phyloP scores from a whole-genome alignment of 2,888 invertebrate species.

The Lithophane socia region DNA sequence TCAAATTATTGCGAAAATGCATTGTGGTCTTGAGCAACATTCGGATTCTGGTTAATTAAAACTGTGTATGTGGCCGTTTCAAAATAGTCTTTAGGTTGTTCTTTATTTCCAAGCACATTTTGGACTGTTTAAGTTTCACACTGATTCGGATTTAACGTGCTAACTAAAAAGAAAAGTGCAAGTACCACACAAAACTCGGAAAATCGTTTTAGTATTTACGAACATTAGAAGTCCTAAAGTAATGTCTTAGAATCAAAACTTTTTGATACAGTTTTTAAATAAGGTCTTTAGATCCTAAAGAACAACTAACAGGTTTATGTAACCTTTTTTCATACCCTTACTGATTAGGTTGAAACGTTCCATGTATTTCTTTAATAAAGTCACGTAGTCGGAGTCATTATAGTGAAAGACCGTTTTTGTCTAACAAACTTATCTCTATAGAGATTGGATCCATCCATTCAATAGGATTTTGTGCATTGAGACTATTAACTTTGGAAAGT shows the following conservation, averaged over 20 bases:
- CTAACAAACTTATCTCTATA: neutral
- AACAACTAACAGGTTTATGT: constrained; percentile 19
- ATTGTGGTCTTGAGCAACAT: constrained; percentile 38
- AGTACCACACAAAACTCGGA: neutral
- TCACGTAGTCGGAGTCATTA: constrained; percentile 3
- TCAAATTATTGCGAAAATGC: constrained; percentile 33
- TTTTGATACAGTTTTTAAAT: neutral
- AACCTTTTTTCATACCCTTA: constrained; percentile 13
- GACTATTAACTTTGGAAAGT: constrained; percentile 35
- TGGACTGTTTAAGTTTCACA: neutral
- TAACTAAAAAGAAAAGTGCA: constrained; percentile 1
- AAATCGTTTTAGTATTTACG: neutral
- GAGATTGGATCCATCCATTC: constrained; percentile 16
- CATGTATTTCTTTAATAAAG: constrained; percentile 19
- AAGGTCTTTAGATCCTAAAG: constrained; percentile 13
- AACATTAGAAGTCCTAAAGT: neutral
- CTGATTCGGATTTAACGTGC: neutral
- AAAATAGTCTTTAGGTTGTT: constrained; percentile 8
- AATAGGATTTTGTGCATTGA: constrained; percentile 18
- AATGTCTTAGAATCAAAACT: neutral
- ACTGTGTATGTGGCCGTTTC: constrained; percentile 23
- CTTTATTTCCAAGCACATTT: constrained; percentile 26
- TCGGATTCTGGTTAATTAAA: constrained; percentile 41
- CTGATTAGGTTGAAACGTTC: constrained; percentile 15
- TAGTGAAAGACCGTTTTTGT: constrained; percentile 24